phyloP scores from a whole-genome alignment of 1,140 invertebrate species.

The Lucilia cuprina region DNA sequence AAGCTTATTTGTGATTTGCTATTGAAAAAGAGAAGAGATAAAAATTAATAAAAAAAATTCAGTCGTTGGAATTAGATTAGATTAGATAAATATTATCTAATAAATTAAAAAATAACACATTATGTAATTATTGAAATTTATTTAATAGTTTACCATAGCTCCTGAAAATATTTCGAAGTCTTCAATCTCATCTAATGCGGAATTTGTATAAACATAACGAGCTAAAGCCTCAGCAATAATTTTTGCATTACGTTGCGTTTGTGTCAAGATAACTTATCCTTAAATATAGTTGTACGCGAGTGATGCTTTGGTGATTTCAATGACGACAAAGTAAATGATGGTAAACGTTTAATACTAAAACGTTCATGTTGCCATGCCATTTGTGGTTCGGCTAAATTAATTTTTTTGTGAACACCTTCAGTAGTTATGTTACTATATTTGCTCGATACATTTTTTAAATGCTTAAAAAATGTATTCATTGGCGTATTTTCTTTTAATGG shows the following conservation, averaged over 20 bases:
- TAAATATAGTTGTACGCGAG: slow-evolving; percentile 69
- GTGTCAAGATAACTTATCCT: slow-evolving; percentile 56
- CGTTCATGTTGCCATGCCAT: slow-evolving; percentile 97
- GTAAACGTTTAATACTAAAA: slow-evolving; percentile 89
- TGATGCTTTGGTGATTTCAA: slow-evolving; percentile 72
- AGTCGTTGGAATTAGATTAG: no score
- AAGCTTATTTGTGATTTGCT: slow-evolving; percentile 53
- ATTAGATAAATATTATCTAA: no score
- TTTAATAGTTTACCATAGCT: slow-evolving; percentile 48
- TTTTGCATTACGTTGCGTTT: slow-evolving; percentile 70
- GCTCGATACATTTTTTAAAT: slow-evolving; percentile 68
- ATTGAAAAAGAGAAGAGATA: no score
- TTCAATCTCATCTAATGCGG: slow-evolving; percentile 44
- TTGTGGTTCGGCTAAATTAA: slow-evolving; percentile 92
- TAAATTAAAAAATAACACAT: no score
- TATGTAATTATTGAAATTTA: no score
- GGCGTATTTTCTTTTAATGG: slow-evolving; percentile 87
- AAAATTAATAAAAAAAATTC: no score
- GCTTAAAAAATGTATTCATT: slow-evolving; percentile 75
- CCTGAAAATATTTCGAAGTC: slow-evolving; percentile 51
- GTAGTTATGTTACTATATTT: slow-evolving; percentile 67
- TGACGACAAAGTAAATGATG: slow-evolving; percentile 90
- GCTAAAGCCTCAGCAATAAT: slow-evolving; percentile 84
- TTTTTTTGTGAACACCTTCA: slow-evolving; percentile 93
- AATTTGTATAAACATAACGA: slow-evolving; percentile 83